Evolutionary conservation across 2,113 vertebrate species (phyloP).

Genomic region (Rattus rattus): DNA sequence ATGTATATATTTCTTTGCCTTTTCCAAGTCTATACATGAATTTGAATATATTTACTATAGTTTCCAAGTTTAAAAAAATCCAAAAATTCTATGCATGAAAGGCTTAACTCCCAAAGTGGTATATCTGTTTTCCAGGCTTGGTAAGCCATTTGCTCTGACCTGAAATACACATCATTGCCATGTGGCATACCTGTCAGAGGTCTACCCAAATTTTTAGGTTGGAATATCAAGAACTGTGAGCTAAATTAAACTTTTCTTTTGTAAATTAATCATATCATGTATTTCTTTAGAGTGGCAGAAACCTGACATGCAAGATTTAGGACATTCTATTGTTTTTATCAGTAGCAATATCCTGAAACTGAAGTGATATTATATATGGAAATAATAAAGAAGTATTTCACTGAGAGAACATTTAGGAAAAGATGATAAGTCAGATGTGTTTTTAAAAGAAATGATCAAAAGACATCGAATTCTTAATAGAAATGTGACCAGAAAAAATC

Average conservation of each 20-base stretch:
- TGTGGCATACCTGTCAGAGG: background rate
- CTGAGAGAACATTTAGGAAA: background rate
- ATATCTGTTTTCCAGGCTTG: background rate
- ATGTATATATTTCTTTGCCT: background rate
- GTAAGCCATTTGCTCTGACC: background rate
- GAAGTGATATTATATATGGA: background rate
- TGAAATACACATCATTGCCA: background rate
- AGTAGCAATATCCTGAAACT: background rate
- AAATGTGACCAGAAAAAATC: slow-evolving; percentile 23
- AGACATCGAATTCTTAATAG: background rate
- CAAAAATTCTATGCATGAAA: background rate
- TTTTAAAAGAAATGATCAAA: background rate
- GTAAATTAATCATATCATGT: background rate
- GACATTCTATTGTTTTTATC: background rate
- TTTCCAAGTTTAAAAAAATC: background rate
- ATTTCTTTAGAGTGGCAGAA: background rate
- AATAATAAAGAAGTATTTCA: background rate
- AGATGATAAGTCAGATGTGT: background rate
- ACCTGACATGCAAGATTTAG: background rate
- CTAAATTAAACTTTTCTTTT: background rate
- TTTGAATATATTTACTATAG: background rate
- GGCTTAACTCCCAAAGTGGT: no score
- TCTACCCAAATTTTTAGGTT: background rate
- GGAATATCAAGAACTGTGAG: background rate
- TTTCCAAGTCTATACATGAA: background rate